Conservation (phyloP, 2,888 invertebrate genomes). For the Melinopterus prodromus region DNA sequence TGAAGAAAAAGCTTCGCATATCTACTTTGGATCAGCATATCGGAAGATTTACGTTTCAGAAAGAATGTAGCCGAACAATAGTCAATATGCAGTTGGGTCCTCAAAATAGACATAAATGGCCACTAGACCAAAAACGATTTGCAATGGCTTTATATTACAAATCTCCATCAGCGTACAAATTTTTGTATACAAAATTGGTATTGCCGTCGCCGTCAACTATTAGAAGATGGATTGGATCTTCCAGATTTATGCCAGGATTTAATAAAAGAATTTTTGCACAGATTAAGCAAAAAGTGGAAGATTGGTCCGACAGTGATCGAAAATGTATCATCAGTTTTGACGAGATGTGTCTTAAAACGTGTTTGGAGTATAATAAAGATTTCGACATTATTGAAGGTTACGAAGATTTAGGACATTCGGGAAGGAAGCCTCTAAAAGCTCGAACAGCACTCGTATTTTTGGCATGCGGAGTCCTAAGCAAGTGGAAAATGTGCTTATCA, state of each 20-base stretch:
- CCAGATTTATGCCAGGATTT: constrained; percentile 20
- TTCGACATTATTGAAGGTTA: constrained; percentile 36
- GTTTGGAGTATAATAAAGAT: too few relatives aligned
- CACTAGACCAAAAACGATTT: too few relatives aligned
- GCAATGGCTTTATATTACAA: too few relatives aligned
- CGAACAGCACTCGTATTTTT: constrained; percentile 28
- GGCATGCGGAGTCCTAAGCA: constrained; percentile 24
- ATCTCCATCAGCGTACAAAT: too few relatives aligned
- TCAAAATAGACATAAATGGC: too few relatives aligned
- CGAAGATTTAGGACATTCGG: constrained; percentile 34
- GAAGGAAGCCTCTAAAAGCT: constrained; percentile 25
- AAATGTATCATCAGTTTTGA: constrained; percentile 32
- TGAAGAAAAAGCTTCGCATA: too few relatives aligned
- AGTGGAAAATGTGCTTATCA: constrained; percentile 30
- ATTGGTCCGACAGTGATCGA: constrained; percentile 7
- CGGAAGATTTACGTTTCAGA: too few relatives aligned
- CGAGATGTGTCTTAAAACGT: too few relatives aligned
- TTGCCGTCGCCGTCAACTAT: constrained; percentile 11
- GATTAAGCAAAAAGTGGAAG: constrained; percentile 23
- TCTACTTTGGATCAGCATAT: too few relatives aligned
- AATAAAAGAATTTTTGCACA: constrained; percentile 15
- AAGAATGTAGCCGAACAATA: too few relatives aligned
- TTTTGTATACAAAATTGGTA: constrained; percentile 16
- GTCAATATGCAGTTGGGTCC: too few relatives aligned
- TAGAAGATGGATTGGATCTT: constrained; percentile 17